These are phyloP conservation scores for Neodontobutis hainanensis DNA, from an alignment of 2,113 vertebrate species.

Conservation along the genomic window DNA sequence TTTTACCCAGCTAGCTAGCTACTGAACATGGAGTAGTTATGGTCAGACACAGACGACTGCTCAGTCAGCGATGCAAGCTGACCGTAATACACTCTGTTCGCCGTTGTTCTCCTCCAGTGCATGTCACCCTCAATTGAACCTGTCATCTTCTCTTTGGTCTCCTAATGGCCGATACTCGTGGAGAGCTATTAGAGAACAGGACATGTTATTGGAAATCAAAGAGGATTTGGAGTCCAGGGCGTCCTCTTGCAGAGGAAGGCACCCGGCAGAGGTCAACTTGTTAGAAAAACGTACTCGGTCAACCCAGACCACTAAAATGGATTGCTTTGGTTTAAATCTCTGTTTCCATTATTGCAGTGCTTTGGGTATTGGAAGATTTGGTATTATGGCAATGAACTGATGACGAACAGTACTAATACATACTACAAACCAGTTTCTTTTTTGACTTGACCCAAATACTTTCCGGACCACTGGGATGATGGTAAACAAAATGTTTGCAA, in stretches of 20 bases:
- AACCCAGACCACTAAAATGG: slow-evolving; percentile 48
- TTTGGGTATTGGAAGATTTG: background rate
- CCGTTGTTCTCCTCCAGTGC: slow-evolving; percentile 49
- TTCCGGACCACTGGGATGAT: no score
- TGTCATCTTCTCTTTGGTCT: slow-evolving; percentile 72
- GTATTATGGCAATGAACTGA: background rate
- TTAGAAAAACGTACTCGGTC: slow-evolving; percentile 65
- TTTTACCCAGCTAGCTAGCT: background rate
- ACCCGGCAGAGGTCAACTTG: slow-evolving; percentile 73
- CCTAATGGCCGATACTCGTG: slow-evolving; percentile 61
- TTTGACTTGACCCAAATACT: no score
- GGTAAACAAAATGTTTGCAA: no score
- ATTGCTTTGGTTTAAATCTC: slow-evolving; percentile 53
- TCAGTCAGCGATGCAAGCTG: background rate
- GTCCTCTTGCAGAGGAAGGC: slow-evolving; percentile 62
- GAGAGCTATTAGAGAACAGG: slow-evolving; percentile 75
- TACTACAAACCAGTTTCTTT: no score
- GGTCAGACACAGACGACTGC: slow-evolving; percentile 1
- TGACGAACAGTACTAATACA: background rate
- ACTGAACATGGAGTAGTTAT: slow-evolving; percentile 11
- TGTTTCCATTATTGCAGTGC: slow-evolving; percentile 30
- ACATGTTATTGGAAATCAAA: slow-evolving; percentile 83
- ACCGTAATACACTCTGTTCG: slow-evolving; percentile 43
- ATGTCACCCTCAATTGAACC: slow-evolving; percentile 68
- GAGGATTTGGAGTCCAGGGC: slow-evolving; percentile 75